Conservation (phyloP, 2,888 invertebrate species). For the Stramonita haemastoma region DNA sequence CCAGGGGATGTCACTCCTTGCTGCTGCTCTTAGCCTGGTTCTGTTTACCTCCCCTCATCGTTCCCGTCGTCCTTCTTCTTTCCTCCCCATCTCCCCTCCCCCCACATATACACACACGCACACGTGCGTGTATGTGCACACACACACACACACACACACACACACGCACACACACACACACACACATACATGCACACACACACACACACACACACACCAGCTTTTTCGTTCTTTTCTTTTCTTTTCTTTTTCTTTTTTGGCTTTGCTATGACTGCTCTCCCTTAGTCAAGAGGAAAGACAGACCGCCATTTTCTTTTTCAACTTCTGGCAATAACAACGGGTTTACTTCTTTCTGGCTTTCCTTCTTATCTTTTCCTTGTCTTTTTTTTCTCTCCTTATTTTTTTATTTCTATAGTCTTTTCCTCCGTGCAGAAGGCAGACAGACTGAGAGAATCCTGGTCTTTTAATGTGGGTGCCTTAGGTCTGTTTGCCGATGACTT, state of each 20-base stretch:
- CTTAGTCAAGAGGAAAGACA: neutral
- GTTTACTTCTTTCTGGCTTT: no score
- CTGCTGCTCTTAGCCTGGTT: neutral
- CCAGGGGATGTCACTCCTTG: conserved; percentile 21
- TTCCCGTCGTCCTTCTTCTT: no score
- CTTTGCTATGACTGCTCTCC: neutral
- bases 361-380: neutral
- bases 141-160: neutral
- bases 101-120: neutral
- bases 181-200: no score
- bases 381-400: no score
- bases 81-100: neutral
- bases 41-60: neutral
- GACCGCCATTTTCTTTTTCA: neutral
- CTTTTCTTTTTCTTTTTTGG: no score
- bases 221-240: neutral
- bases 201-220: no score
- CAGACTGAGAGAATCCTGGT: no score
- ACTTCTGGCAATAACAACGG: neutral
- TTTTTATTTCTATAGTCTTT: no score
- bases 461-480: no score
- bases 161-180: no score
- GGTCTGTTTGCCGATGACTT: no score
- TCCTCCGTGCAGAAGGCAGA: no score
- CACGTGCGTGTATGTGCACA: neutral